Percentiles rank a stretch among this genome's conserved stretches.
These are phyloP conservation scores for Agrenia bidenticulata DNA, from an alignment of 2,888 invertebrate genomes.

Conservation along the genomic window DNA sequence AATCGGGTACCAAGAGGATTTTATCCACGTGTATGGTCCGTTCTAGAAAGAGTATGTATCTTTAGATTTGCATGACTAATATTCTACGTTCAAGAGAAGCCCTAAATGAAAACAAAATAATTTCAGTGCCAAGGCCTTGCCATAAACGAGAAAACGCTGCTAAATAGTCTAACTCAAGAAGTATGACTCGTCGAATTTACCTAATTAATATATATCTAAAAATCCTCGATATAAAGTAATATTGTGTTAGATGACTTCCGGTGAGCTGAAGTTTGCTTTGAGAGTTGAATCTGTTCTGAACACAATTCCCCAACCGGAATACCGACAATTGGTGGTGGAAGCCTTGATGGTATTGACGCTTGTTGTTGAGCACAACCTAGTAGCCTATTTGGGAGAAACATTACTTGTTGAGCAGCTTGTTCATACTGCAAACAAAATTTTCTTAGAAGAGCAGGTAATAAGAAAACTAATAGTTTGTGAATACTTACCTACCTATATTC, in stretches of 20 bases:
- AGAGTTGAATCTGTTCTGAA: constrained; percentile 96
- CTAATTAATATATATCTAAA: constrained; percentile 1
- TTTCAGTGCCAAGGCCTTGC: constrained; percentile 86
- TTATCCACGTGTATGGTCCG: constrained; percentile 91
- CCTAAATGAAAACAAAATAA: no score
- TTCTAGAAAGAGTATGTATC: constrained; percentile 85
- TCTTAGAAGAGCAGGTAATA: constrained; percentile 88
- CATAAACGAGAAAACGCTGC: constrained; percentile 86
- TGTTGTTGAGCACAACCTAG: constrained; percentile 82
- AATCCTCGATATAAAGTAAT: constrained; percentile 10
- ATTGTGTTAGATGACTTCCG: constrained; percentile 82
- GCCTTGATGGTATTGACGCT: constrained; percentile 93
- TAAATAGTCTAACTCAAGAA: constrained; percentile 91
- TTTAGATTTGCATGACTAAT: constrained; percentile 51
- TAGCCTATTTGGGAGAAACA: constrained; percentile 71
- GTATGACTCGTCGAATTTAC: constrained; percentile 57
- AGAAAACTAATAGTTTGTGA: background rate
- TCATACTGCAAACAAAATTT: constrained; percentile 89
- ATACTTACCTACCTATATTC: background rate
- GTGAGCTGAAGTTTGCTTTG: constrained; percentile 95
- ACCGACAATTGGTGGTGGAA: constrained; percentile 94
- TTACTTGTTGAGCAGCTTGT: constrained; percentile 90
- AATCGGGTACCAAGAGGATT: constrained; percentile 96
- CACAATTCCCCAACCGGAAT: constrained; percentile 96
- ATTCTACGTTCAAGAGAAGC: no score